phyloP scores from a whole-genome alignment of 1,140 invertebrate genomes.

The Drosophila azteca region DNA sequence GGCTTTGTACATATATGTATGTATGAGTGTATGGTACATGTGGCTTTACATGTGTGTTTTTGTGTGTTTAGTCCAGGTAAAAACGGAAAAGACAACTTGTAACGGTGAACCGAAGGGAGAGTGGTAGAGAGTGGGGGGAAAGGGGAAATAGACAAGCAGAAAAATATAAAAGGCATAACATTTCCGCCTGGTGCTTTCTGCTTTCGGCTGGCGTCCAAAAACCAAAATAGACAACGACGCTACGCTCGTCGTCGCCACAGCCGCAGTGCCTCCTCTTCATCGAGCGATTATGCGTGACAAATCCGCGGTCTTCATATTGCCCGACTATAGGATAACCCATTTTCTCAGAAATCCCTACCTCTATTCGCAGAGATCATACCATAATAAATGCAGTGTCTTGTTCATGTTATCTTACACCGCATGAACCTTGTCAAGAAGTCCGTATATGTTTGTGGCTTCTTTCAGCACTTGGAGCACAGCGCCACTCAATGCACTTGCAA shows the following conservation, averaged over 20 bases:
- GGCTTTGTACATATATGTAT: neutral
- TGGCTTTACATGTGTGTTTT: neutral
- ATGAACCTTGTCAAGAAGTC: constrained; percentile 29
- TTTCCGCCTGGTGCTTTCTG: constrained; percentile 61
- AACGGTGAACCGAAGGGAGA: neutral
- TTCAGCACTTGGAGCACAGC: constrained; percentile 58
- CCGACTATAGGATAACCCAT: too few species aligned
- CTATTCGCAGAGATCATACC: neutral
- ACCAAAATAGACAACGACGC: constrained; percentile 72
- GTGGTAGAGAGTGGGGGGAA: neutral
- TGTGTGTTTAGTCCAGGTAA: constrained; percentile 64
- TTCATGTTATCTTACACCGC: neutral
- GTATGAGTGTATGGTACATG: neutral
- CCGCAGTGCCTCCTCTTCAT: neutral
- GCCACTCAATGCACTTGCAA: constrained; percentile 67
- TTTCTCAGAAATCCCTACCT: too few species aligned
- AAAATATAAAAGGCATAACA: constrained; percentile 66
- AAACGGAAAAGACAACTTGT: constrained; percentile 45
- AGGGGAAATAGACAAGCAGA: constrained; percentile 32
- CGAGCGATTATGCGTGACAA: constrained; percentile 27
- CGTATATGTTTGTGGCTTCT: constrained; percentile 71
- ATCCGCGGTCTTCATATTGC: neutral
- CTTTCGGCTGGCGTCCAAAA: constrained; percentile 64
- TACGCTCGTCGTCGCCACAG: constrained; percentile 12
- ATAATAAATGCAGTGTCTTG: neutral